Evolutionary conservation across 1,140 invertebrate genomes (phyloP), one percentile per base, ranked within the genome.

Genomic region (Zaprionus davidi): DNA sequence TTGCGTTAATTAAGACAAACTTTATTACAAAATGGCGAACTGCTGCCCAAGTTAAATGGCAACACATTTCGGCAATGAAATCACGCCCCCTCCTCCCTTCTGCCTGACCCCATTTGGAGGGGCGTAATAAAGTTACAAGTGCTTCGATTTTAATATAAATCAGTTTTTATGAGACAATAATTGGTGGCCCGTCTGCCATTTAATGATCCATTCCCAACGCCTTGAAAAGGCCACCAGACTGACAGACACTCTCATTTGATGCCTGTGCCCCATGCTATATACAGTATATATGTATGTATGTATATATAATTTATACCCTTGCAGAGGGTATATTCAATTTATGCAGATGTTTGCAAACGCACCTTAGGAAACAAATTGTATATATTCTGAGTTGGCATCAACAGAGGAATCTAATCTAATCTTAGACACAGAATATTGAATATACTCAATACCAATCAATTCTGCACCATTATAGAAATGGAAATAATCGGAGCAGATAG

Each of bases 81-180:
- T 4, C 36, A 38, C 6, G 41, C 59, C 7, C 12, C 7, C 7
- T 1, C n/a, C 46, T 20, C 13, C 11, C 17, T 7, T 28, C 26
- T 28, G n/a, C 22, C 63, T 5, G 38, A 5, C 36, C 24, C 44
- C 26, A 46, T 41, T 28, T 88, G 79, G 9, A 2, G 31, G 31
- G 28, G 6, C 76, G 80, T 90, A 90, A 90, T 90, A 82, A 82
- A 90, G 90, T 90, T 85, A 90, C 75, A 90, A 90, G 77, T 78
- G 85, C 73, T 88, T 88, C 87, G 84, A 88, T 88, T 88, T 88
- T 81, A 83, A 88, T 88, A 88, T 88, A 88, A 88, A 88, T 88
- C 80, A 88, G 78, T 83, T 88, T 88, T 83, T 88, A 88, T 82
- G 72, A 76, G 75, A 81, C 81, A 74, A 81, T 83, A 88, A 88